Conservation (phyloP, 2,113 vertebrate genomes). For the Cyrtonyx montezumae region DNA sequence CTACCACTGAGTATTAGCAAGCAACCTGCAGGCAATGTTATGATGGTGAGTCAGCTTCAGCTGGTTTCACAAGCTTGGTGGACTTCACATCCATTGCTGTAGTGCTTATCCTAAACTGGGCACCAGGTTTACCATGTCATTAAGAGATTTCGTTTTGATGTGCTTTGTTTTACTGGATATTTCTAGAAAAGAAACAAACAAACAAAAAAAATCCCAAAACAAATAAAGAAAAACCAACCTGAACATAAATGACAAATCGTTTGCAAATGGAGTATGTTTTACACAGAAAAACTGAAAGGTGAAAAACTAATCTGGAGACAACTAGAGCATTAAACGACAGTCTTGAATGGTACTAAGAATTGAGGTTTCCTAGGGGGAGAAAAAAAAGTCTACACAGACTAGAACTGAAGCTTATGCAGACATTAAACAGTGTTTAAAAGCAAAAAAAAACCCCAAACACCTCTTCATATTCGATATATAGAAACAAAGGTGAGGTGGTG, state of each 20-base stretch:
- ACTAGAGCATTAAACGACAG: not conserved
- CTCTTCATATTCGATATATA: not conserved
- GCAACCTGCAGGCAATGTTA: constrained; percentile 58
- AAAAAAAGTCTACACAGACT: not conserved
- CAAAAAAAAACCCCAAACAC: not conserved
- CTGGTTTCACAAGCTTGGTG: constrained; percentile 62
- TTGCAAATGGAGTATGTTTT: constrained; percentile 54
- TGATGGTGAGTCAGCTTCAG: constrained; percentile 59
- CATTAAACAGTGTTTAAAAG: not conserved
- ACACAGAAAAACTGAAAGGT: constrained; percentile 33
- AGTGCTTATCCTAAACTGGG: constrained; percentile 74
- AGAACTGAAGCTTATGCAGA: not conserved
- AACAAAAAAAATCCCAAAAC: too few relatives aligned
- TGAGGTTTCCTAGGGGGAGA: not conserved
- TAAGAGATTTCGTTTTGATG: constrained; percentile 41
- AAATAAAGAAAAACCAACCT: constrained; percentile 15
- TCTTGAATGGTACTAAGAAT: not conserved
- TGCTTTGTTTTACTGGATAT: constrained; percentile 73
- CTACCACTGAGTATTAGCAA: constrained; percentile 39
- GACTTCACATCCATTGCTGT: constrained; percentile 65
- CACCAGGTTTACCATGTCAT: constrained; percentile 67
- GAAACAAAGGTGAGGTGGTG: not conserved
- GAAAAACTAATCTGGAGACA: constrained; percentile 30
- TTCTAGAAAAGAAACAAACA: constrained; percentile 74
- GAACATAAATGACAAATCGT: constrained; percentile 67